Base-by-base conservation (phyloP, 1,140 invertebrate genomes). In the Amyelois transitella region DNA sequence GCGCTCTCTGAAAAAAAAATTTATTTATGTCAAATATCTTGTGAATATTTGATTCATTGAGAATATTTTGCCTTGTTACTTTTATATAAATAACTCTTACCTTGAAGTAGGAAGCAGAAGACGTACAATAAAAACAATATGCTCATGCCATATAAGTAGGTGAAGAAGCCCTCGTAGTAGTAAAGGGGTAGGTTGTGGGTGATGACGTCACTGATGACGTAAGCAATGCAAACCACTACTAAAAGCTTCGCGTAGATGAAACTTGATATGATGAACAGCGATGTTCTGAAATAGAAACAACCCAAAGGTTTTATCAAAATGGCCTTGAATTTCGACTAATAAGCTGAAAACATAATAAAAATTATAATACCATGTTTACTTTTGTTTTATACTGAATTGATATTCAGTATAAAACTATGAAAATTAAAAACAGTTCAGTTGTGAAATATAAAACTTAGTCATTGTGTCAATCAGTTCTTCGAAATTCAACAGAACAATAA, bases 121-220 rank as follows among this genome's bases (percentile, higher is more conserved):
- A 98, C 96, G 89, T 99, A 99, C 64, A 98, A 90, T 66, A 99
- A 92, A 90, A 99, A 99, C 60, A 98, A 88, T 77, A 99, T 97
- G 88, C 96, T 98, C 86, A 94, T 93, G 64, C 95, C 94, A 88
- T 99, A 99, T 44, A 99, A 91, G 88, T 98, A 99, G 44, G 98
- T 96, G 91, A 98, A 99, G 91, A 99, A 98, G 57, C 95, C 96
- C 93, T 99, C 96, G 90, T 97, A 97, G 88, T 96, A 97, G 81
- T 93, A 91, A 24, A 97, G 92, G 50, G 96, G 96, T 58, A 97
- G 91, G 84, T 94, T 95, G 86, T 97, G 94, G 53, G 96, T 97
- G 68, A 97, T 95, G 69, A 97, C 95, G 90, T 98, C 96, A 71
- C 96, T 96, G 76, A 97, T 94, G 64, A 97, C 95, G 82, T 96